Evolutionary conservation across 2,888 invertebrate species (phyloP).

Genomic region (Abscondita cerata): DNA sequence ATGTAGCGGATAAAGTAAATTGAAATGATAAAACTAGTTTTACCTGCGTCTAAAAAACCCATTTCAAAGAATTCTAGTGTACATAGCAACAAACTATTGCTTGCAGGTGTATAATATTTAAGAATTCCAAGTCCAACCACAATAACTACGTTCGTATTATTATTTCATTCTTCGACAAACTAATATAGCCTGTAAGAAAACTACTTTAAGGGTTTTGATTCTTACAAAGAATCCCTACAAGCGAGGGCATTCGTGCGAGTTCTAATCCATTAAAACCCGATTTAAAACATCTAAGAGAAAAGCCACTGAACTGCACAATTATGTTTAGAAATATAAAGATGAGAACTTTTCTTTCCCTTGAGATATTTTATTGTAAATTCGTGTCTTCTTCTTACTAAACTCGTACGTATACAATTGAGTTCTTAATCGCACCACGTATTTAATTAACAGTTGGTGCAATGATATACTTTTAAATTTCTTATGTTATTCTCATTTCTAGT

Average conservation of each 20-base stretch:
- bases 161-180: conserved; percentile 19
- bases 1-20: neutral
- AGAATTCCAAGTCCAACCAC: conserved; percentile 30
- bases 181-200: conserved; percentile 15
- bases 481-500: too few species aligned
- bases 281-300: conserved; percentile 21
- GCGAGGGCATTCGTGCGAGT: conserved; percentile 31
- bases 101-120: conserved; percentile 31
- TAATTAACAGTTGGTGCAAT: too few species aligned
- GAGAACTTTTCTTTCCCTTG: conserved; percentile 9
- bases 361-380: neutral
- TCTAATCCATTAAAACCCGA: conserved; percentile 32
- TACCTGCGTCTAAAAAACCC: neutral
- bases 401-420: neutral
- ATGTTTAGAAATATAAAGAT: conserved; percentile 10
- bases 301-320: conserved; percentile 26
- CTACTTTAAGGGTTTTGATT: conserved; percentile 23
- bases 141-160: conserved; percentile 28
- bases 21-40: neutral
- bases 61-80: conserved; percentile 11
- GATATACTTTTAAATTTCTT: too few species aligned
- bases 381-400: neutral
- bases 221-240: conserved; percentile 23
- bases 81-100: conserved; percentile 14
- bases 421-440: too few species aligned